These are phyloP conservation scores for Lepidochitona cinerea DNA, from an alignment of 2,888 invertebrate genomes.

Conservation along the genomic window DNA sequence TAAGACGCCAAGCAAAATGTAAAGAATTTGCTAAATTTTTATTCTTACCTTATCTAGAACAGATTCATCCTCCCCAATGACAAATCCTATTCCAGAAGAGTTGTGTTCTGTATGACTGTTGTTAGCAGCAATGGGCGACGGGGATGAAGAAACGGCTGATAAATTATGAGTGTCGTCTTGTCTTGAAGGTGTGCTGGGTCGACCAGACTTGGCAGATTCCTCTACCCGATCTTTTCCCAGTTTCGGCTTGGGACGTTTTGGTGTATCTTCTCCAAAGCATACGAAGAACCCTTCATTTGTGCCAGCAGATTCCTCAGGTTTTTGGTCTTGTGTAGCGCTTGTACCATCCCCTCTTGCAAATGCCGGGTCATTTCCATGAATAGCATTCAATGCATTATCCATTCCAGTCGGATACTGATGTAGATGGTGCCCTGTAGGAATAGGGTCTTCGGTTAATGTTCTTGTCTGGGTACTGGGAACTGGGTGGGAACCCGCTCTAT, in stretches of 20 bases:
- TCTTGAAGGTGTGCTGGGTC: background rate
- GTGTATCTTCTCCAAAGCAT: conserved; percentile 87
- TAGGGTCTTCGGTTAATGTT: background rate
- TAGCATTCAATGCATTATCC: no score
- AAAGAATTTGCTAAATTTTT: no score
- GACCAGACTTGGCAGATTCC: background rate
- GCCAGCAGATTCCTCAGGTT: conserved; percentile 15
- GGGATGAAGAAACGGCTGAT: background rate
- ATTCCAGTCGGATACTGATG: no score
- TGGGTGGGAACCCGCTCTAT: background rate
- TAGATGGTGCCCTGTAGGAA: background rate
- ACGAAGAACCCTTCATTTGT: conserved; percentile 82
- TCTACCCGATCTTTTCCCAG: conserved; percentile 14
- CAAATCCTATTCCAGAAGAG: conserved; percentile 68
- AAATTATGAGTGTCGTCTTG: background rate
- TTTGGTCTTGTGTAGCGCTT: background rate
- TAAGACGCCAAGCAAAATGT: no score
- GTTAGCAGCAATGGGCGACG: background rate
- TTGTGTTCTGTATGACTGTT: conserved; percentile 11
- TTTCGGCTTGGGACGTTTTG: conserved; percentile 80
- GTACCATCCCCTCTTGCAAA: background rate
- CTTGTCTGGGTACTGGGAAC: conserved; percentile 1
- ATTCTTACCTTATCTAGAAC: conserved; percentile 31
- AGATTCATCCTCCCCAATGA: conserved; percentile 79
- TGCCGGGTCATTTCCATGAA: background rate